These are phyloP conservation scores for Druon quercuslanigerum DNA, from an alignment of 1,140 invertebrate species.

Conservation along the genomic window DNA sequence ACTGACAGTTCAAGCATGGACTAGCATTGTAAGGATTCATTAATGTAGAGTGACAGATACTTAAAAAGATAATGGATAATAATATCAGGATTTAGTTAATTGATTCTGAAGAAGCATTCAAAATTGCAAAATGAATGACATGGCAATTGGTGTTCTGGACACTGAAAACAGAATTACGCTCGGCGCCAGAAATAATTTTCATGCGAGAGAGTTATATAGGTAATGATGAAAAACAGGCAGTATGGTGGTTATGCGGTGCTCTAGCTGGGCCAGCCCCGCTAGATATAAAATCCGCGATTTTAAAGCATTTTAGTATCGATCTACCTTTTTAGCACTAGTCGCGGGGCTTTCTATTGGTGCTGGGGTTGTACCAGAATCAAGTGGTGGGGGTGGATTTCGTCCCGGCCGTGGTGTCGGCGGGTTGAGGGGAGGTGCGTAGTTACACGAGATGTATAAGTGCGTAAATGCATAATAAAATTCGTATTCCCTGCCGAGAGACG, in stretches of 20 bases:
- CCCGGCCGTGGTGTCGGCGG: constrained; percentile 52
- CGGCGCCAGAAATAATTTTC: constrained; percentile 3
- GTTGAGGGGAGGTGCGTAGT: constrained; percentile 64
- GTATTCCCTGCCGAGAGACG: constrained; percentile 55
- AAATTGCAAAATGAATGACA: not conserved
- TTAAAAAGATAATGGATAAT: no score
- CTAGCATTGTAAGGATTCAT: no score
- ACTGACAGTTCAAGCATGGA: no score
- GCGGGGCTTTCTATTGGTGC: constrained; percentile 67
- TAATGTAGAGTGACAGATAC: no score
- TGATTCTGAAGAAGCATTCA: not conserved
- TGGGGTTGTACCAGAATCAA: constrained; percentile 66
- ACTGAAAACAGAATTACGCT: not conserved
- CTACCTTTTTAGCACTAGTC: constrained; percentile 74
- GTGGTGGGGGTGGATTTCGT: constrained; percentile 69
- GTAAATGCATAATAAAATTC: constrained; percentile 76
- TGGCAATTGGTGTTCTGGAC: not conserved
- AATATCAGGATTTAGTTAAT: not conserved
- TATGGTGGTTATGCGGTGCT: constrained; percentile 44
- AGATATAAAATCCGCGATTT: constrained; percentile 76
- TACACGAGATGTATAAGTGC: constrained; percentile 72
- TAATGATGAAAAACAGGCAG: constrained; percentile 25
- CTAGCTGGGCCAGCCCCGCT: constrained; percentile 61
- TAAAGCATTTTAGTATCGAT: constrained; percentile 77
- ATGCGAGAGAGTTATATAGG: not conserved